Evolutionary conservation across 1,140 invertebrate species (phyloP).

Genomic region (Chymomyza costata): DNA sequence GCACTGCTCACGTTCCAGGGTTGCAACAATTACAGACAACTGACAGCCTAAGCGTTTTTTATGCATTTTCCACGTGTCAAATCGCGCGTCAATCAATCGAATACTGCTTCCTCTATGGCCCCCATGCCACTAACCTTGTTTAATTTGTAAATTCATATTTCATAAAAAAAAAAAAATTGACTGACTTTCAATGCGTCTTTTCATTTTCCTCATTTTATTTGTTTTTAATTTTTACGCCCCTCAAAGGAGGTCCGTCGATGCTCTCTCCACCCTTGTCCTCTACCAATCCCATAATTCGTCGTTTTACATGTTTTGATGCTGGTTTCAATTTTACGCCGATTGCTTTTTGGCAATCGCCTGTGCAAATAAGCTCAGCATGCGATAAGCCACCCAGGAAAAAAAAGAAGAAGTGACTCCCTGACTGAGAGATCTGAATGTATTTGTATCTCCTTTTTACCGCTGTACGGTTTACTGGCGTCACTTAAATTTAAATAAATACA

Average conservation of each 20-base stretch:
- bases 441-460: no score
- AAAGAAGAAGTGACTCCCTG: conserved; percentile 12
- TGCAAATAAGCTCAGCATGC: conserved; percentile 69
- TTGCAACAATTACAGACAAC: conserved; percentile 65
- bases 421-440: no score
- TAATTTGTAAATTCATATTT: conserved; percentile 73
- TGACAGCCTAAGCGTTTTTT: conserved; percentile 44
- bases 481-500: conserved; percentile 73
- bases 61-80: conserved; percentile 71
- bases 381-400: conserved; percentile 51
- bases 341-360: conserved; percentile 74
- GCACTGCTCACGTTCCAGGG: conserved; percentile 26
- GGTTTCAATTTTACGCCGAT: conserved; percentile 74
- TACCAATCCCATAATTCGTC: conserved; percentile 35
- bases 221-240: conserved; percentile 62
- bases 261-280: conserved; percentile 13
- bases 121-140: conserved; percentile 25
- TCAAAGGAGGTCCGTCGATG: conserved; percentile 21
- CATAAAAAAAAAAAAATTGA: conserved; percentile 49
- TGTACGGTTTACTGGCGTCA: neutral
- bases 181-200: conserved; percentile 36
- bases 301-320: conserved; percentile 40
- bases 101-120: conserved; percentile 1
- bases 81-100: conserved; percentile 73
- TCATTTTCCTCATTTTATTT: conserved; percentile 45